A percentile compares a stretch with the other conserved stretches of the same genome.
These are phyloP conservation scores for Marmota monax DNA, from an alignment of 2,113 vertebrate genomes.

Conservation along the genomic window DNA sequence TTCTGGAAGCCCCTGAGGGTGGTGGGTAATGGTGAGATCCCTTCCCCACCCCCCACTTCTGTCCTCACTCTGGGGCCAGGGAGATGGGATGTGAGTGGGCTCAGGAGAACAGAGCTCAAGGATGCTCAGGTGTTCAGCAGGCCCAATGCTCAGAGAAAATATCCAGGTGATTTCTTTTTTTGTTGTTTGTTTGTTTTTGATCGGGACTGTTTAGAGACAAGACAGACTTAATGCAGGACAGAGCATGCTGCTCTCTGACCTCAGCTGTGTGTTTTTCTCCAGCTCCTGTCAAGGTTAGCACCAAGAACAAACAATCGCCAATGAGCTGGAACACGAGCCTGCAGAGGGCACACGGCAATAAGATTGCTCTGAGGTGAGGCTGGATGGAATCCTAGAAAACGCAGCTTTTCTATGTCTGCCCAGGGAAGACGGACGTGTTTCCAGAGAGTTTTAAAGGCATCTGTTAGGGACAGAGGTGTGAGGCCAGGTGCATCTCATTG, in stretches of 20 bases:
- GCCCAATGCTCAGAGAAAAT: background rate
- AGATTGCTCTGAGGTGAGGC: background rate
- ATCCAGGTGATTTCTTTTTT: background rate
- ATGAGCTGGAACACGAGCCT: constrained; percentile 52
- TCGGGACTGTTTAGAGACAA: constrained; percentile 9
- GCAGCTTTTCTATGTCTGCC: background rate
- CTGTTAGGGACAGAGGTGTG: fast-evolving
- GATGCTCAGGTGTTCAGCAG: background rate
- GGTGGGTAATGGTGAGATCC: background rate
- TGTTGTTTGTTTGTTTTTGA: background rate
- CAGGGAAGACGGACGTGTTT: background rate
- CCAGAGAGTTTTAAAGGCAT: background rate
- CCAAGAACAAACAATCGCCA: constrained; percentile 62
- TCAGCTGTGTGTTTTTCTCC: constrained; percentile 56
- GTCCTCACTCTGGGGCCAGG: background rate
- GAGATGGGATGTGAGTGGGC: background rate
- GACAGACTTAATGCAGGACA: constrained; percentile 62
- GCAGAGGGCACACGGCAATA: constrained; percentile 32
- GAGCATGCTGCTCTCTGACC: constrained; percentile 57
- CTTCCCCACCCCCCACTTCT: background rate
- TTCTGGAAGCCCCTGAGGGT: background rate
- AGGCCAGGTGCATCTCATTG: background rate
- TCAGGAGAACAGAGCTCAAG: background rate
- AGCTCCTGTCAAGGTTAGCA: constrained; percentile 61
- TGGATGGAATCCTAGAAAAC: background rate